Base-by-base conservation (phyloP, 2,888 invertebrate genomes). In the Lithophane socia region DNA sequence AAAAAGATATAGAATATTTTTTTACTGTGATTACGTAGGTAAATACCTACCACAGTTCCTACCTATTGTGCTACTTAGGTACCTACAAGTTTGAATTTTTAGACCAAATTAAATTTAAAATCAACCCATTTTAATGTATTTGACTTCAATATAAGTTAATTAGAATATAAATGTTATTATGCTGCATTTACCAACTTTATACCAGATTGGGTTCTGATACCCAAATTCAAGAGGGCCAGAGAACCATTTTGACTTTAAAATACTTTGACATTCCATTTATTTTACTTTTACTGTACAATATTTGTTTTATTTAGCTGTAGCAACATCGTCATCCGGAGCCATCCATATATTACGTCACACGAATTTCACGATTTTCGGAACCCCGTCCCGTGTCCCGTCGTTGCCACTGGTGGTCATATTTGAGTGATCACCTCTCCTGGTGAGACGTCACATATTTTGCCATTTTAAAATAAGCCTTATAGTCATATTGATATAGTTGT, bases 241-340 rank as follows among this genome's bases (percentile, higher is more conserved):
- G 81, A 69, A 80, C 68, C 72, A 79, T 82, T 84, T 69, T 76
- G 71, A 74, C 58, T 60, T 29, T 56, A 70, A 49, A 79, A 66
- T 65, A 68, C n/a, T 68, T 71, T 83, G 82, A 82, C 83, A 82
- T 82, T 82, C 82, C 83, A 83, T 79, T 78, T 77, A 72, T 82
- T 37, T 52, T 73, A 77, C 5, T 5, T 56, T 42, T 54, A 77
- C 13, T 68, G 16, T 80, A 58, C n/a, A 65, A 74, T 63, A 49
- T 44, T 49, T 56, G 18, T 64, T 69, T 67, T 52, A 63, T 29
- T 47, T 71, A 54, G 56, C 3, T 70, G 4, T 60, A 60, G n/a
- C 13, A 58, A 63, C 49, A 44, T 66, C n/a, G 37, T 37, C 2
- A 37, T 16, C n/a, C 10, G 13, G 24, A 2, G 37, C 37, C 37